Evolutionary conservation across 2,797 vertebrate species (phyloP).

Genomic region (Acipenser ruthenus): DNA sequence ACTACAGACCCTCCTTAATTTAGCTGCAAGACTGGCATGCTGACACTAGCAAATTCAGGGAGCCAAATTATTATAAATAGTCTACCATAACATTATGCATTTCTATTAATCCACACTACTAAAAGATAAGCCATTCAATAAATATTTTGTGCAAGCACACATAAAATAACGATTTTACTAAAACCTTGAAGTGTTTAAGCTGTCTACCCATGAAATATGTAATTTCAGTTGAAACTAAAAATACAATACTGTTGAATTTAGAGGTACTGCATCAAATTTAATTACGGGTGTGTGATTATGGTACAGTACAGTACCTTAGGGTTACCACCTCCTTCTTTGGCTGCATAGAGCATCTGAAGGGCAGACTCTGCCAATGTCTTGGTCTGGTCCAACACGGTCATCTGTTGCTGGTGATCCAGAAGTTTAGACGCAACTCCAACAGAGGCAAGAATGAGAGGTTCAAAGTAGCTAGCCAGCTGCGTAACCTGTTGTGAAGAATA

Average conservation of each 20-base stretch:
- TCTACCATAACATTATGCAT: not conserved
- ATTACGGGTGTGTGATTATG: not conserved
- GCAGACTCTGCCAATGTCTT: conserved; percentile 93
- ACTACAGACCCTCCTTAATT: no score
- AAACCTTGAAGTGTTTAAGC: no score
- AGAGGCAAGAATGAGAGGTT: conserved; percentile 83
- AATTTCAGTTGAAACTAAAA: not conserved
- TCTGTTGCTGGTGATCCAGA: conserved; percentile 90
- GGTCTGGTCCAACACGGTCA: conserved; percentile 93
- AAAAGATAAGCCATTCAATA: not conserved
- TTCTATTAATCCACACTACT: not conserved
- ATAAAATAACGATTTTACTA: not conserved
- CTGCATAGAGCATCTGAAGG: conserved; percentile 93
- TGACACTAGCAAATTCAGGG: no score
- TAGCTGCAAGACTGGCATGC: no score
- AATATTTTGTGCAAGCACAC: no score
- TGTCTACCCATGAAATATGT: not conserved
- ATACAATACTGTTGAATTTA: conserved; percentile 1
- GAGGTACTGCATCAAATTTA: rapidly evolving
- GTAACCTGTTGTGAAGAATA: conserved; percentile 64
- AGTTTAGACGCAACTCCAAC: conserved; percentile 88
- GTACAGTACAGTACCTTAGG: conserved; percentile 69
- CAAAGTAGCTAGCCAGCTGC: conserved; percentile 90
- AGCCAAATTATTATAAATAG: no score
- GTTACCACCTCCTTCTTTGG: conserved; percentile 95